Evolutionary conservation across 2,888 invertebrate species (phyloP).

Genomic region (Lasiommata megera): DNA sequence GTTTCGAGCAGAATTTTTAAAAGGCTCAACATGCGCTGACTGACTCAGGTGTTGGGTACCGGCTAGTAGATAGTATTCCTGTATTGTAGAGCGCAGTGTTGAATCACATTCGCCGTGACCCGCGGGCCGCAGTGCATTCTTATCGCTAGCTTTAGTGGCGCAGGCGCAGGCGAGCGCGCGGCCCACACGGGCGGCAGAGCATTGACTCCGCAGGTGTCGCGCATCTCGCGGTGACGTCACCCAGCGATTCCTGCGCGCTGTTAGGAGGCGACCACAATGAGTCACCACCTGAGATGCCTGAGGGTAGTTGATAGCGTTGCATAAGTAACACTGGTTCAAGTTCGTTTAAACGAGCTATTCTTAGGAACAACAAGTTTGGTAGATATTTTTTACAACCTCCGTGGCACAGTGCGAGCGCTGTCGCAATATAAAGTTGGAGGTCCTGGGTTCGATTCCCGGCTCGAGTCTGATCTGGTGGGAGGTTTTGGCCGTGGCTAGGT

Average conservation of each 20-base stretch:
- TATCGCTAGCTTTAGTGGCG: constrained; percentile 37
- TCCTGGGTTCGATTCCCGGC: too few species aligned
- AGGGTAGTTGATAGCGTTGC: not conserved
- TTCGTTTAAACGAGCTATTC: too few species aligned
- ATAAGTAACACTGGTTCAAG: too few species aligned
- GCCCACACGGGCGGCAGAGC: constrained; percentile 43
- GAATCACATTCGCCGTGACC: constrained; percentile 26
- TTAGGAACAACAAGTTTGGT: too few species aligned
- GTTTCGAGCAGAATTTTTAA: too few species aligned
- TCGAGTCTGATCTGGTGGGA: too few species aligned
- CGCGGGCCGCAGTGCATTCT: constrained; percentile 26
- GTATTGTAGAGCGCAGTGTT: not conserved
- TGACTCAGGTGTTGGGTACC: too few species aligned
- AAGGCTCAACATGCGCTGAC: too few species aligned
- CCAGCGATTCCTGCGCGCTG: constrained; percentile 45
- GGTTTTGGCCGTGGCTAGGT: too few species aligned
- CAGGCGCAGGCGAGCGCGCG: constrained; percentile 19
- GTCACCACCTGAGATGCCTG: not conserved
- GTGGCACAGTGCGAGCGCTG: too few species aligned
- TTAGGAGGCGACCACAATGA: constrained; percentile 34
- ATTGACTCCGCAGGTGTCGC: constrained; percentile 56
- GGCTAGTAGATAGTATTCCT: constrained; percentile 2
- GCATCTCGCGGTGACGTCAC: constrained; percentile 50
- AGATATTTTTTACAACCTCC: too few species aligned
- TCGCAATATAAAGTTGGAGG: too few species aligned